Conservation (phyloP, 2,113 vertebrate genomes). For the Podocnemis expansa region DNA sequence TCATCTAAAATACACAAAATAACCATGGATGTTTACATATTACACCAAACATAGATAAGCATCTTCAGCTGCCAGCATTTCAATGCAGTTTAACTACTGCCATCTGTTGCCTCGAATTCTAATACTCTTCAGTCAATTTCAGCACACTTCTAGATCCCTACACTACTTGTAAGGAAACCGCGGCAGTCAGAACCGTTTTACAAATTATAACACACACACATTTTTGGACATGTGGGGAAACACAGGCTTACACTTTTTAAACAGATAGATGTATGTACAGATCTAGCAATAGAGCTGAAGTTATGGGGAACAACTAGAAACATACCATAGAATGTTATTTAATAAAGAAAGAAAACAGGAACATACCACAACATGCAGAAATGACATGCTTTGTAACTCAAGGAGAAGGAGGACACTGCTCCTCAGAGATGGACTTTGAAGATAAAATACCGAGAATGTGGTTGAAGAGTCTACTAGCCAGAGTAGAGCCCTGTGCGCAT, state of each 20-base stretch:
- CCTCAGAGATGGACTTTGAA: not conserved
- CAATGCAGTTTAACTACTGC: not conserved
- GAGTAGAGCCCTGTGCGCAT: too few species aligned
- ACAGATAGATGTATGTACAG: not conserved
- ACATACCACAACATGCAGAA: not conserved
- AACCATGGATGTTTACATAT: conserved; percentile 17
- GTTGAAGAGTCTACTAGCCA: not conserved
- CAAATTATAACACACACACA: not conserved
- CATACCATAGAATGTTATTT: not conserved
- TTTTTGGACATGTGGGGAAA: not conserved
- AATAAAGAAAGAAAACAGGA: not conserved
- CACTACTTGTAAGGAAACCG: not conserved
- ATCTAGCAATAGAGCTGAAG: not conserved
- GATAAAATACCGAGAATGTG: not conserved
- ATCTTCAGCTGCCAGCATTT: not conserved
- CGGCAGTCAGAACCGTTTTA: not conserved
- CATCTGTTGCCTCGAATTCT: not conserved
- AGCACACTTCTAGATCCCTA: not conserved
- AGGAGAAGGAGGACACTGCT: not conserved
- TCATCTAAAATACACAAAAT: conserved; percentile 87
- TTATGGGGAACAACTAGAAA: not conserved
- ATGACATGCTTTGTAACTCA: not conserved
- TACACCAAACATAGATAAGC: not conserved
- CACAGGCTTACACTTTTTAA: not conserved
- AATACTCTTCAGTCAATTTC: not conserved